A percentile compares a stretch with the other conserved stretches of the same genome.
Conservation (phyloP, 2,113 vertebrate genomes). For the Leptocoma aspasia region DNA sequence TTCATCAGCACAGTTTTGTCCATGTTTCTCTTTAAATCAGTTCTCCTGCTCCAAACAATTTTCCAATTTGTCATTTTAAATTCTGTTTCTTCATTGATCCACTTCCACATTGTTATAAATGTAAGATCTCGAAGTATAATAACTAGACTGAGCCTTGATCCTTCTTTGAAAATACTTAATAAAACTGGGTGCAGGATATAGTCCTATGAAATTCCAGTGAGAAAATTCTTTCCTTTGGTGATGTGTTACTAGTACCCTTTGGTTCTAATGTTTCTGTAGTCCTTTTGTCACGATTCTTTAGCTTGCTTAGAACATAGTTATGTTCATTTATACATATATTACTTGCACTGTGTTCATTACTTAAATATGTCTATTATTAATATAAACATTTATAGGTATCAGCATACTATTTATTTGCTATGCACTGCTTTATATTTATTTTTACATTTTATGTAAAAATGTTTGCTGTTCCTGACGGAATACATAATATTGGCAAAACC, state of each 20-base stretch:
- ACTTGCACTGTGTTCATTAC: neutral
- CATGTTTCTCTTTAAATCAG: neutral
- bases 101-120: neutral
- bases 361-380: neutral
- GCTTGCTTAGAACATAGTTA: neutral
- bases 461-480: neutral
- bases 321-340: neutral
- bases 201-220: neutral
- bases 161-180: neutral
- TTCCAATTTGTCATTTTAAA: neutral
- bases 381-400: neutral
- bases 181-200: neutral
- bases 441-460: neutral
- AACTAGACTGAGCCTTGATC: neutral
- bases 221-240: neutral
- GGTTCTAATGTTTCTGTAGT: neutral
- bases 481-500: neutral
- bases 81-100: neutral
- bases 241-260: neutral
- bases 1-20: neutral
- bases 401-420: neutral
- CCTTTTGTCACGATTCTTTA: neutral
- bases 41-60: neutral
- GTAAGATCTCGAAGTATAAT: neutral
- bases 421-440: neutral